phyloP scores from a whole-genome alignment of 2,113 vertebrate species.

The Macaca mulatta region DNA sequence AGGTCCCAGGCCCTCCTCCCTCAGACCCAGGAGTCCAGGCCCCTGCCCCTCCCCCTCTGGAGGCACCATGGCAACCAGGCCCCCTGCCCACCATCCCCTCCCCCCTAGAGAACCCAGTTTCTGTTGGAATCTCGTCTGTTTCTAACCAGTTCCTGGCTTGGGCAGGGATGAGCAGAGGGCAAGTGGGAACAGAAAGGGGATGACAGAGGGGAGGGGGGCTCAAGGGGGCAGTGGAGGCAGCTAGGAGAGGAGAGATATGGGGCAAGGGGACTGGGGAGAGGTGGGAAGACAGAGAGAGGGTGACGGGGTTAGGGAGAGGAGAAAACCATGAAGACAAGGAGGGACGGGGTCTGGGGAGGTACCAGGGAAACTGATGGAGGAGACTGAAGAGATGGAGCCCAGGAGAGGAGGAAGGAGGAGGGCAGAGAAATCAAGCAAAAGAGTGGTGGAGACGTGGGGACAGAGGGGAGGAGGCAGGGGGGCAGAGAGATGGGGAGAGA shows the following conservation, averaged over 20 bases:
- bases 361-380: not conserved
- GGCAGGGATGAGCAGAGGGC: slow-evolving; percentile 58
- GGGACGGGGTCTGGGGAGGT: not conserved
- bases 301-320: not conserved
- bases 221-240: not conserved
- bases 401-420: not conserved
- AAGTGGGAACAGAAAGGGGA: slow-evolving; percentile 54
- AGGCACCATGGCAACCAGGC: slow-evolving; percentile 51
- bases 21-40: too few relatives aligned
- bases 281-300: not conserved
- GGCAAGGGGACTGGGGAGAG: not conserved
- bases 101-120: slow-evolving; percentile 30
- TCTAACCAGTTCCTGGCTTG: not conserved
- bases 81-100: not conserved
- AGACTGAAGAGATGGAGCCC: not conserved
- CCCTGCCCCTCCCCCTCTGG: not conserved
- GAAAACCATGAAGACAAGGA: not conserved
- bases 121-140: slow-evolving; percentile 41
- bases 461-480: not conserved
- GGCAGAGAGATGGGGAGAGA: not conserved
- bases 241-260: not conserved
- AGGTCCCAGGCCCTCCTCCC: too few relatives aligned
- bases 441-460: not conserved
- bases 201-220: not conserved
- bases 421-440: not conserved